Conservation (phyloP, 2,797 vertebrate species). For the Melanotaenia nigrans region DNA sequence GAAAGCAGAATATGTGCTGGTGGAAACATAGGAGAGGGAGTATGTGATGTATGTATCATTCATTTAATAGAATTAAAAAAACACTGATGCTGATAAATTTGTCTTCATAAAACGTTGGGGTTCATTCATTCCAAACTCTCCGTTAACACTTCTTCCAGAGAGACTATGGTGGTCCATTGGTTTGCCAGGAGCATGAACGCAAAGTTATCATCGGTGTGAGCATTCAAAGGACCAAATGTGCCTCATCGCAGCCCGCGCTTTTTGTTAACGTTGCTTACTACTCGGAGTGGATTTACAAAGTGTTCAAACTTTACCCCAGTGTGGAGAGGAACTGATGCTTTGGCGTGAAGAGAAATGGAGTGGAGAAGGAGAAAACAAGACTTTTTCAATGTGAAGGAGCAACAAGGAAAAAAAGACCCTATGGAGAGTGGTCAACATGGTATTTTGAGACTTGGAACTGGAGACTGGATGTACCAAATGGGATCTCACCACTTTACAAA, state of each 20-base stretch:
- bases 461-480: constrained; percentile 47
- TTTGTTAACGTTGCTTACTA: constrained; percentile 96
- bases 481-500: constrained; percentile 44
- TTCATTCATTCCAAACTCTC: background rate
- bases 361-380: constrained; percentile 51
- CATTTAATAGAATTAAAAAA: constrained; percentile 2
- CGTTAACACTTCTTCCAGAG: constrained; percentile 76
- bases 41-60: constrained; percentile 89
- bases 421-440: constrained; percentile 41
- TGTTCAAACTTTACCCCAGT: constrained; percentile 84
- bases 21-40: constrained; percentile 89
- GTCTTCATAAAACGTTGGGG: background rate
- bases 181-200: constrained; percentile 92
- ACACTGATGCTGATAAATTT: background rate
- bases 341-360: constrained; percentile 52
- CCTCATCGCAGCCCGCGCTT: constrained; percentile 90
- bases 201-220: constrained; percentile 94
- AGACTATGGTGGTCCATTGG: constrained; percentile 94
- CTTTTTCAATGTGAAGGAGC: constrained; percentile 34
- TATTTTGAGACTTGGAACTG: constrained; percentile 37
- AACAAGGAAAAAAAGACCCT: constrained; percentile 25
- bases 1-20: constrained; percentile 95
- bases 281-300: constrained; percentile 97
- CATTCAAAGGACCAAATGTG: constrained; percentile 94
- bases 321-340: constrained; percentile 69